Evolutionary conservation across 2,888 invertebrate genomes (phyloP).

Genomic region (Synanthedon vespiformis): DNA sequence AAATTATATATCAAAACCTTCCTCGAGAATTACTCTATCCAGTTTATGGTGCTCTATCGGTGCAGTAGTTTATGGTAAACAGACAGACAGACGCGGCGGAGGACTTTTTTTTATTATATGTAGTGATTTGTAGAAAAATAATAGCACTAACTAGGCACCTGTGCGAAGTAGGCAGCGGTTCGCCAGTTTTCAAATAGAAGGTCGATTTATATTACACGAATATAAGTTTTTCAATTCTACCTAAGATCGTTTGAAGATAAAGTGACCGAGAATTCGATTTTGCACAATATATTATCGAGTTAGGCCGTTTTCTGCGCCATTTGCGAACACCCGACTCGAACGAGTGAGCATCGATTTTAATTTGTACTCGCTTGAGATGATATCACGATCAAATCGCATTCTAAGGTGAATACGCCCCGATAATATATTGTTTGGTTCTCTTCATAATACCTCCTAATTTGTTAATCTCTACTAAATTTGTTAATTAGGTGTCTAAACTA

Average conservation of each 20-base stretch:
- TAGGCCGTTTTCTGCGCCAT: slow-evolving; percentile 36
- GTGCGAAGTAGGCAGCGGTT: no score
- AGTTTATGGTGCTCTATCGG: no score
- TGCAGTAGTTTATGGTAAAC: no score
- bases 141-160: no score
- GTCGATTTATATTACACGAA: background rate
- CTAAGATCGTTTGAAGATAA: slow-evolving; percentile 18
- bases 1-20: no score
- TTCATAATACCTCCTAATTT: slow-evolving; percentile 13
- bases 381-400: slow-evolving; percentile 16
- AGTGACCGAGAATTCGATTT: slow-evolving; percentile 14
- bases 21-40: no score
- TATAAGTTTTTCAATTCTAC: slow-evolving; percentile 23
- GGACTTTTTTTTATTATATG: no score
- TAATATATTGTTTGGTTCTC: slow-evolving; percentile 14
- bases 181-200: background rate
- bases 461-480: background rate
- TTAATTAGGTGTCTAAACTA: no score
- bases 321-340: slow-evolving; percentile 19
- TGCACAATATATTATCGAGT: slow-evolving; percentile 28
- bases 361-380: slow-evolving; percentile 11
- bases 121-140: no score
- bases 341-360: slow-evolving; percentile 34
- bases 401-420: slow-evolving; percentile 17
- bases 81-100: no score